These are phyloP conservation scores for Monarcha castaneiventris DNA, from an alignment of 2,113 vertebrate genomes.

Conservation along the genomic window DNA sequence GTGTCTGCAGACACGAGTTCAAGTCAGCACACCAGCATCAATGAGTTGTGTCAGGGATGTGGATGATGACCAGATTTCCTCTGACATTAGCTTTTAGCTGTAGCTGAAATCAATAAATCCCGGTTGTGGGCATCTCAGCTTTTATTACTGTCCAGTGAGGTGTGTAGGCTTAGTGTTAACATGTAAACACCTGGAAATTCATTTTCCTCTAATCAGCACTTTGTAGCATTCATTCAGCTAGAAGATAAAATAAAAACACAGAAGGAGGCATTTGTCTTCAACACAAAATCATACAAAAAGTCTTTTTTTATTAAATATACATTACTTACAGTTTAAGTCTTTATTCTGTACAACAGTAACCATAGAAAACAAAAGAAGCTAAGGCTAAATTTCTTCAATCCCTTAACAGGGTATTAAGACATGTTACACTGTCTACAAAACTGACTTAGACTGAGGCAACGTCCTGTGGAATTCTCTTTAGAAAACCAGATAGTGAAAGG, in stretches of 20 bases:
- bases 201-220: neutral
- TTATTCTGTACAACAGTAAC: conserved; percentile 85
- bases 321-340: conserved; percentile 86
- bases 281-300: conserved; percentile 85
- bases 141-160: conserved; percentile 12
- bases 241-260: conserved; percentile 60
- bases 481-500: conserved; percentile 64
- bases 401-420: conserved; percentile 71
- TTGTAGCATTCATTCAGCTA: conserved; percentile 13
- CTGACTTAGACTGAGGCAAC: conserved; percentile 72
- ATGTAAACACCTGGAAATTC: neutral
- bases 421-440: conserved; percentile 75
- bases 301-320: conserved; percentile 92
- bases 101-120: conserved; percentile 34
- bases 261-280: conserved; percentile 65
- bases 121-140: neutral
- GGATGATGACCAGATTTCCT: neutral
- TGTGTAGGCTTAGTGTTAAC: neutral
- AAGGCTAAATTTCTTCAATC: conserved; percentile 72
- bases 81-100: conserved; percentile 17
- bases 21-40: neutral
- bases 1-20: neutral
- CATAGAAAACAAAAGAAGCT: conserved; percentile 86
- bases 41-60: neutral
- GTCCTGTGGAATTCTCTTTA: conserved; percentile 64